Base-by-base conservation (phyloP, 1,140 invertebrate genomes). In the Potamilus streckersoni region DNA sequence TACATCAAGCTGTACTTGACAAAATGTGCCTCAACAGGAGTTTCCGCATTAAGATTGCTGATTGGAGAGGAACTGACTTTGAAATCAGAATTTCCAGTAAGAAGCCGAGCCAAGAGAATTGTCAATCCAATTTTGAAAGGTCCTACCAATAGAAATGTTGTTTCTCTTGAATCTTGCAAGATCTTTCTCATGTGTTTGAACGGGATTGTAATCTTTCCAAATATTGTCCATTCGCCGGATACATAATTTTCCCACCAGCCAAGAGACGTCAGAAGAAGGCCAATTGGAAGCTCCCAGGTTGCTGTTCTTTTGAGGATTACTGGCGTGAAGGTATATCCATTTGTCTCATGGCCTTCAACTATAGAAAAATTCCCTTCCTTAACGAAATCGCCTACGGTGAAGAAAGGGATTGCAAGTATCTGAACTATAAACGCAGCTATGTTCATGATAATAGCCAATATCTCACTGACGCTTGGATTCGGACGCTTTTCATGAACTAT, bases 181-280 rank as follows among this genome's bases (percentile, higher is more conserved):
- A 81, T 79, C 55, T 82, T 80, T 16, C 83, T 72, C 80, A 79
- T 85, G 27, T 83, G 75, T 66, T 81, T 84, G 49, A 87, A 84
- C 0, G 80, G 79, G 31, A 84, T 73, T 16, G 78, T 79, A 57
- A 86, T 73, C 69, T 82, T 78, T 55, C 86, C 83, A 73, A 77
- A 83, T 56, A 88, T 65, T 62, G 81, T 81, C 86, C 83, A 85
- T 64, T 87, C 80, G 93, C 93, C 59, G 31, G 95, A 95, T 0
- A 97, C 95, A 85, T 96, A 99, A 90, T 99, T 99, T 90, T 99
- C 97, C 97, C 97, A 99, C 96, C 97, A 99, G 38, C 96, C 95
- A 55, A 96, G 93, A 8, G 97, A 98, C 56, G 96, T 94, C 66
- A 97, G 92, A 38, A 97, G 90, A 12, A 96, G 92, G 1, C 95